These are phyloP conservation scores for Drosophila atroscutellata DNA, from an alignment of 2,888 invertebrate genomes.

Conservation along the genomic window DNA sequence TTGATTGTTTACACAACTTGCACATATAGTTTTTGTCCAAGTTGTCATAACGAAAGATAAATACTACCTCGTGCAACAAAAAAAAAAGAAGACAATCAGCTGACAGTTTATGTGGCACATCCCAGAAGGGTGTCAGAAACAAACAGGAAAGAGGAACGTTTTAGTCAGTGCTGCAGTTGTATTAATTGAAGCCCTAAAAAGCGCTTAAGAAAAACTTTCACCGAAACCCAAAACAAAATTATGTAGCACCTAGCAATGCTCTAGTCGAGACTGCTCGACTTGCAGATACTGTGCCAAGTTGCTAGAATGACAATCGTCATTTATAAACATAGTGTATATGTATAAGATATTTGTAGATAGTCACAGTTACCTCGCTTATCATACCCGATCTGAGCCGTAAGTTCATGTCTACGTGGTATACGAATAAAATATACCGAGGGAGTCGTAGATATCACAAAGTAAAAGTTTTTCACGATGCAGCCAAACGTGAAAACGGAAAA, in stretches of 20 bases:
- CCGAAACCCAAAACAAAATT: slow-evolving; percentile 40
- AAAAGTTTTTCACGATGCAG: slow-evolving; percentile 71
- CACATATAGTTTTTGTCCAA: slow-evolving; percentile 42
- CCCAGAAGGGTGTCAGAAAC: background rate
- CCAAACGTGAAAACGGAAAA: slow-evolving; percentile 58
- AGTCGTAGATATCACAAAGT: slow-evolving; percentile 64
- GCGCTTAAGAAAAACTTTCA: slow-evolving; percentile 64
- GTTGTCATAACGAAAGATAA: slow-evolving; percentile 73
- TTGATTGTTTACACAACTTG: slow-evolving; percentile 74
- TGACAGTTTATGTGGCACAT: slow-evolving; percentile 44
- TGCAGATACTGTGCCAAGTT: background rate
- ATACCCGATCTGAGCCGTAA: background rate
- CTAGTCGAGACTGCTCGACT: background rate
- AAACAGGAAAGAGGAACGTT: slow-evolving; percentile 2
- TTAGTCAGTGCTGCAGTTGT: slow-evolving; percentile 31
- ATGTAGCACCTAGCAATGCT: background rate
- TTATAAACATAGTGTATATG: background rate
- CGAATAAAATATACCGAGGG: slow-evolving; percentile 22
- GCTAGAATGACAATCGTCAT: background rate
- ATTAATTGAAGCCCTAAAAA: slow-evolving; percentile 53
- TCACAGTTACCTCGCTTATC: background rate
- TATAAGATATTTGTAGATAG: background rate
- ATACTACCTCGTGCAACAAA: slow-evolving; percentile 52
- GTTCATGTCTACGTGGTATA: slow-evolving; percentile 11
- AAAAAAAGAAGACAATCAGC: slow-evolving; percentile 50